Percentiles rank a stretch among this genome's conserved stretches.
Evolutionary conservation across 2,888 invertebrate species (phyloP).

Genomic region (Furcula furcula): DNA sequence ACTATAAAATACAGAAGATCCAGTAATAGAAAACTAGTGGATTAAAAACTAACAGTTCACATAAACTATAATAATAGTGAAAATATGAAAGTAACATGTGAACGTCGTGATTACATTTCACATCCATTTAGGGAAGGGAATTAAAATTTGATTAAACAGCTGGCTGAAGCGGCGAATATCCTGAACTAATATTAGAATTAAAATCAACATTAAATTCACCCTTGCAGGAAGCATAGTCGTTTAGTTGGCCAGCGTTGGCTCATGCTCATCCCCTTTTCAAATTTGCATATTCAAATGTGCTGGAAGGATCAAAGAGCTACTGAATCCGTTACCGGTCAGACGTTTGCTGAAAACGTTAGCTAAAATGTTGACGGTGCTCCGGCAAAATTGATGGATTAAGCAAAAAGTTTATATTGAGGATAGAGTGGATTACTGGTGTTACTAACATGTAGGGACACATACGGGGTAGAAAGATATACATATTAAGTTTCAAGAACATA

Average conservation of each 20-base stretch:
- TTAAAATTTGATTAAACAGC: slow-evolving; percentile 18
- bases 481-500: too few relatives aligned
- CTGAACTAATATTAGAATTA: slow-evolving; percentile 24
- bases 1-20: too few relatives aligned
- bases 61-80: too few relatives aligned
- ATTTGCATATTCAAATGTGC: slow-evolving; percentile 63
- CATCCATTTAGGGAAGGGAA: slow-evolving; percentile 5
- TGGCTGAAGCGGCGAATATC: slow-evolving; percentile 1
- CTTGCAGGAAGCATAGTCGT: slow-evolving; percentile 9
- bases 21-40: too few relatives aligned
- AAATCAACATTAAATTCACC: slow-evolving; percentile 27
- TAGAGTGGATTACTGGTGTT: slow-evolving; percentile 4
- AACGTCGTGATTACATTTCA: too few relatives aligned
- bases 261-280: slow-evolving; percentile 23
- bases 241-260: slow-evolving; percentile 24
- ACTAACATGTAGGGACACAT: background rate
- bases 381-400: slow-evolving; percentile 8
- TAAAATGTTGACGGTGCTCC: slow-evolving; percentile 7
- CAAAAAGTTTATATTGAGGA: slow-evolving; percentile 14
- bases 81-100: too few relatives aligned
- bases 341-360: slow-evolving; percentile 20
- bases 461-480: too few relatives aligned
- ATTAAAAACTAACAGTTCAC: too few relatives aligned
- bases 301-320: slow-evolving; percentile 51
- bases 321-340: slow-evolving; percentile 31